phyloP scores from a whole-genome alignment of 2,113 vertebrate genomes.

The Hylia prasina region DNA sequence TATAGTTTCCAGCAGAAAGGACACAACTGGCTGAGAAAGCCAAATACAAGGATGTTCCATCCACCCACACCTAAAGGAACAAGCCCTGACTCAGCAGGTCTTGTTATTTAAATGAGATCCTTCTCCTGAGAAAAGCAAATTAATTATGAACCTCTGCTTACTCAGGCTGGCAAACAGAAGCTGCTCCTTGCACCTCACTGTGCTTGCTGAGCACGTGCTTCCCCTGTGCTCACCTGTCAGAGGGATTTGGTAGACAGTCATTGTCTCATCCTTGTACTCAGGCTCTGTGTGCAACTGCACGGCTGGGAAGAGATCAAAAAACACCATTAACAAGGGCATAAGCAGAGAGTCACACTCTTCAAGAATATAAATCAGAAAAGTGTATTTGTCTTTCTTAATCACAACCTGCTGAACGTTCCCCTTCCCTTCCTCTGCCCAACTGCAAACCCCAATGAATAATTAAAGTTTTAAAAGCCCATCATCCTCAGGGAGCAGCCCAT shows the following conservation, averaged over 20 bases:
- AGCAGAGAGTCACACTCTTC: not conserved
- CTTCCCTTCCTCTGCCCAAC: not conserved
- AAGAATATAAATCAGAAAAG: not conserved
- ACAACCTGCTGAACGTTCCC: not conserved
- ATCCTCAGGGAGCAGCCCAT: not conserved
- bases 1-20: not conserved
- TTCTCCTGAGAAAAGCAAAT: not conserved
- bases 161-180: not conserved
- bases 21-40: not conserved
- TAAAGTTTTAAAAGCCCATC: not conserved
- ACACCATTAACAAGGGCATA: not conserved
- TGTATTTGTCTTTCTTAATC: not conserved
- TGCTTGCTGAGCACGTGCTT: not conserved
- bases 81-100: not conserved
- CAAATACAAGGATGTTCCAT: not conserved
- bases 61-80: not conserved
- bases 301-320: constrained; percentile 30
- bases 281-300: constrained; percentile 72
- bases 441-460: not conserved
- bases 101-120: not conserved
- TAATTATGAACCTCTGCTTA: not conserved
- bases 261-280: constrained; percentile 78
- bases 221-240: constrained; percentile 79
- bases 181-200: not conserved
- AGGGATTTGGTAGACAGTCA: constrained; percentile 84